Conservation (phyloP, 2,113 vertebrate species). For the Thalassarche chlororhynchos region DNA sequence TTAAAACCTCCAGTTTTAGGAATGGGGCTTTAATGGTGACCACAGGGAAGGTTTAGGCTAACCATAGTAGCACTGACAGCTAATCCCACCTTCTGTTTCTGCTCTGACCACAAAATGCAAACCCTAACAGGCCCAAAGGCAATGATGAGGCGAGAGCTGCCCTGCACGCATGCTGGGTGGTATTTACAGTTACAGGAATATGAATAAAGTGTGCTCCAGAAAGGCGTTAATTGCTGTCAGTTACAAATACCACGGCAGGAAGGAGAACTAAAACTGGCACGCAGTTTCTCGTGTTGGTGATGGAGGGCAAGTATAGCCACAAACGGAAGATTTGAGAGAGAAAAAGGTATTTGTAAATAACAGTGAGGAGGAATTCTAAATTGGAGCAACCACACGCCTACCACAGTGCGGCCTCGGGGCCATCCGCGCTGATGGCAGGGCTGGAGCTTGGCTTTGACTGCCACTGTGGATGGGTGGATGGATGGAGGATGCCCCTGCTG, state of each 20-base stretch:
- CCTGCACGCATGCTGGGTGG: background rate
- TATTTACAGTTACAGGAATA: slow-evolving; percentile 1
- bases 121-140: background rate
- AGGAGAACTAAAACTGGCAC: slow-evolving; percentile 40
- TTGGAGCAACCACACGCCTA: background rate
- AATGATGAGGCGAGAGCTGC: background rate
- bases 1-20: background rate
- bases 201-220: background rate
- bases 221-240: background rate
- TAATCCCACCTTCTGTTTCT: background rate
- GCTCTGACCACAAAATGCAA: background rate
- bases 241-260: slow-evolving; percentile 54
- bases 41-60: background rate
- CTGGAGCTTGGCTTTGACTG: background rate
- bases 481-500: background rate
- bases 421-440: fast-evolving
- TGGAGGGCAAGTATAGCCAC: background rate
- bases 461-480: fast-evolving
- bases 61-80: background rate
- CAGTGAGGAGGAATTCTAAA: slow-evolving; percentile 1
- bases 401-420: background rate
- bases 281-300: background rate
- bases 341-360: slow-evolving; percentile 8
- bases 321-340: slow-evolving; percentile 1
- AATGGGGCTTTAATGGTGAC: background rate